Base-by-base conservation (phyloP, 2,797 vertebrate species). In the Cirrhinus mrigala region DNA sequence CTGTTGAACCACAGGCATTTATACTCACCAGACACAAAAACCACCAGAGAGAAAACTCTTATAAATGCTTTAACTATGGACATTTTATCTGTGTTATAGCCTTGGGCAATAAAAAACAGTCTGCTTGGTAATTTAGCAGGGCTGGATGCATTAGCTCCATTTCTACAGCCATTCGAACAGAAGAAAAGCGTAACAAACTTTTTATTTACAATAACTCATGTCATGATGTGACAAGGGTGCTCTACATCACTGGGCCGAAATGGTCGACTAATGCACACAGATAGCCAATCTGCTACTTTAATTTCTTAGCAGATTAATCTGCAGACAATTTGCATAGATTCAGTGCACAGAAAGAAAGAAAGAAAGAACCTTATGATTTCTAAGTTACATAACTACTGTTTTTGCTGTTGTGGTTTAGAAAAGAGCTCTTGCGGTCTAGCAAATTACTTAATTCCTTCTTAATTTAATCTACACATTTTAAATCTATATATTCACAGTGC, bases 1-100 rank as follows among this genome's bases (percentile, higher is more conserved):
- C 24, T 64, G 58, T 20, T 66, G 77, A 69, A 75, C 79, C 86
- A 81, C 40, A 73, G 77, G 46, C 68, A 78, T 73, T 79, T 74
- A 66, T 52, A 82, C 50, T 74, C 22, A 50, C 40, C 80, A 85
- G 76, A 78, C 76, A 85, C 84, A 83, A 79, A 88, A 66, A 54
- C 80, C 54, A 68, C 56, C 83, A 78, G 73, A 68, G 71, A 78
- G 50, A 50, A 29, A 68, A 58, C 69, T 73, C 76, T 77, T 33
- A 71, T 62, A 80, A 71, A 84, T 29, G 80, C 76, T 89, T 71
- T 62, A 68, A 69, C 46, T 79, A 62, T 68, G 33, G 77, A 79
- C 79, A 58, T 56, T 84, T 88, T 80, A 83, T 83, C 70, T 73
- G 68, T 69, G 79, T 79, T 81, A 40, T 68, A 64, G 70, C 58